A percentile compares a stretch with the other conserved stretches of the same genome.
These are phyloP conservation scores for Chrysocyon brachyurus DNA, from an alignment of 2,797 vertebrate genomes.

Conservation along the genomic window DNA sequence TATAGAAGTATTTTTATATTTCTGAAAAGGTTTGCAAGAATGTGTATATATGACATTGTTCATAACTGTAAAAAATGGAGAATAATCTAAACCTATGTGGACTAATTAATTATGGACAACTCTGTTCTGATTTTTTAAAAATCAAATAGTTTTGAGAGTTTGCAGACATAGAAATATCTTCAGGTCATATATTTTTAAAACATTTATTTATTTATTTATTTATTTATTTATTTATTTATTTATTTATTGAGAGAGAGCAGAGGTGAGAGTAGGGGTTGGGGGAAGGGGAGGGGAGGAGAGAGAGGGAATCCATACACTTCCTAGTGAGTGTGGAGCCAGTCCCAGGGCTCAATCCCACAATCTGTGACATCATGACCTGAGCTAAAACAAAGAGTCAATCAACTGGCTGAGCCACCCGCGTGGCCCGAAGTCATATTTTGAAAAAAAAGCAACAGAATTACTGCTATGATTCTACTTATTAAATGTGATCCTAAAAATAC, in stretches of 20 bases:
- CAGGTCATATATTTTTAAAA: background rate
- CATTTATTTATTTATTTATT: background rate
- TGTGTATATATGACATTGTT: background rate
- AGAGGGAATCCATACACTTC: background rate
- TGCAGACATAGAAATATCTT: background rate
- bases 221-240: background rate
- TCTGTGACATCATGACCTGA: background rate
- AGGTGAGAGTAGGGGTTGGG: background rate
- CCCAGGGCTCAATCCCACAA: accelerated
- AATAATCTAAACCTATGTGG: background rate
- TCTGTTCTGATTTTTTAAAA: background rate
- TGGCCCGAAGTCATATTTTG: background rate
- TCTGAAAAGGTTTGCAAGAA: background rate
- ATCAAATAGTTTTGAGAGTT: background rate
- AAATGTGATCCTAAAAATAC: background rate
- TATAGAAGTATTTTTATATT: background rate
- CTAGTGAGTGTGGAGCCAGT: background rate
- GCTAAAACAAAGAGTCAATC: background rate
- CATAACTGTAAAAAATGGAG: background rate
- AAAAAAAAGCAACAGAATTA: background rate
- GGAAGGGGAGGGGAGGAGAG: too few species aligned
- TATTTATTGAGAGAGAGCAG: background rate
- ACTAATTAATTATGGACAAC: slow-evolving; percentile 10
- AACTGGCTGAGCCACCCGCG: background rate
- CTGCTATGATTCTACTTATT: background rate